Percentiles rank a stretch among this genome's conserved stretches.
Conservation (phyloP, 2,113 vertebrate genomes). For the Engystomops pustulosus region DNA sequence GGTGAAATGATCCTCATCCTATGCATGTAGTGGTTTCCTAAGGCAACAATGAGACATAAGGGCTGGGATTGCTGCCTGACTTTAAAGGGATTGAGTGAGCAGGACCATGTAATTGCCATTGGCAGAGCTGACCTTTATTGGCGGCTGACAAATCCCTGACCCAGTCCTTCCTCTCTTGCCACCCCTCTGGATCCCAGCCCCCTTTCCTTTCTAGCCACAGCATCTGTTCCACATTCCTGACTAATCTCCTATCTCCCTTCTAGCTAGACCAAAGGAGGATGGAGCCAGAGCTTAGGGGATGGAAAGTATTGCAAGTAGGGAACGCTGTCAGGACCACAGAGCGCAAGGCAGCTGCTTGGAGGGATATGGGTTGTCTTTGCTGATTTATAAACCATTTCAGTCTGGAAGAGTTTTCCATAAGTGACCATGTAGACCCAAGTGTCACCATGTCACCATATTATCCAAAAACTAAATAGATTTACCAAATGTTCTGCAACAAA, state of each 20-base stretch:
- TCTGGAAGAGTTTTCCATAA: neutral
- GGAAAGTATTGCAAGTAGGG: constrained; percentile 39
- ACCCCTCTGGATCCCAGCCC: constrained; percentile 42
- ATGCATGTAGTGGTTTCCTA: constrained; percentile 5
- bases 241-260: constrained; percentile 58
- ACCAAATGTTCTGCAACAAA: too few species aligned
- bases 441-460: neutral
- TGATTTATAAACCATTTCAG: neutral
- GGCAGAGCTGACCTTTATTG: constrained; percentile 56
- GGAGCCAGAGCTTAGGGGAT: constrained; percentile 39
- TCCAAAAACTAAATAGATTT: neutral
- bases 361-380: neutral
- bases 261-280: constrained; percentile 56
- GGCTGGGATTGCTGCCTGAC: constrained; percentile 32
- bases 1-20: constrained; percentile 5
- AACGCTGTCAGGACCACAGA: constrained; percentile 42
- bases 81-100: constrained; percentile 46
- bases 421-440: neutral
- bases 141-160: constrained; percentile 52
- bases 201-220: constrained; percentile 49
- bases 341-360: constrained; percentile 23
- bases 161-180: constrained; percentile 52
- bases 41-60: constrained; percentile 51
- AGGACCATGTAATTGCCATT: constrained; percentile 56
- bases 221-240: constrained; percentile 58